Percentiles rank a stretch among this genome's conserved stretches.
Conservation (phyloP, 2,113 vertebrate genomes). For the Prietella phreatophila region DNA sequence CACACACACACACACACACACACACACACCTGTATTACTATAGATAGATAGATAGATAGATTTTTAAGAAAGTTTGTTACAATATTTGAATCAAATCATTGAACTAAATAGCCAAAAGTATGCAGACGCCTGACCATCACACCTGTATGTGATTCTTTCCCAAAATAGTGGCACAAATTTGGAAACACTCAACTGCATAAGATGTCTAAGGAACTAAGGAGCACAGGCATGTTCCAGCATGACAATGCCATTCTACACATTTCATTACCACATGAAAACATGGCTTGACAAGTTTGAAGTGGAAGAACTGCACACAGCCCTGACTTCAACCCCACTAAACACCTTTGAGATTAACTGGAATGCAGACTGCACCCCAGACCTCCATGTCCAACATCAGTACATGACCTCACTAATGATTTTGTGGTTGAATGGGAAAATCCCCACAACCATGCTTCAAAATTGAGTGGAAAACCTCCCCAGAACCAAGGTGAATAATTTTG, state of each 20-base stretch:
- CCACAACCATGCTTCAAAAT: neutral
- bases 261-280: neutral
- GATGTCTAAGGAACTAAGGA: neutral
- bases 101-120: neutral
- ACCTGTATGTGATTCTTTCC: neutral
- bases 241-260: neutral
- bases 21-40: neutral
- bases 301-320: neutral
- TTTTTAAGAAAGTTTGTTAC: too few relatives aligned
- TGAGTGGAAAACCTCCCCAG: neutral
- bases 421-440: too few relatives aligned
- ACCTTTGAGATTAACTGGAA: neutral
- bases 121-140: neutral
- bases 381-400: neutral
- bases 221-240: neutral
- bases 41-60: neutral
- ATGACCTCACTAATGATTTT: neutral
- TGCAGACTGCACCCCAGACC: neutral
- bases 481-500: neutral
- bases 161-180: neutral
- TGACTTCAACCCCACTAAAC: neutral
- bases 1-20: neutral
- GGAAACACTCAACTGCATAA: neutral
- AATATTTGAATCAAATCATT: neutral
- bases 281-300: neutral